These are phyloP conservation scores for Megathymus violae DNA, from an alignment of 1,140 invertebrate genomes.

Conservation along the genomic window DNA sequence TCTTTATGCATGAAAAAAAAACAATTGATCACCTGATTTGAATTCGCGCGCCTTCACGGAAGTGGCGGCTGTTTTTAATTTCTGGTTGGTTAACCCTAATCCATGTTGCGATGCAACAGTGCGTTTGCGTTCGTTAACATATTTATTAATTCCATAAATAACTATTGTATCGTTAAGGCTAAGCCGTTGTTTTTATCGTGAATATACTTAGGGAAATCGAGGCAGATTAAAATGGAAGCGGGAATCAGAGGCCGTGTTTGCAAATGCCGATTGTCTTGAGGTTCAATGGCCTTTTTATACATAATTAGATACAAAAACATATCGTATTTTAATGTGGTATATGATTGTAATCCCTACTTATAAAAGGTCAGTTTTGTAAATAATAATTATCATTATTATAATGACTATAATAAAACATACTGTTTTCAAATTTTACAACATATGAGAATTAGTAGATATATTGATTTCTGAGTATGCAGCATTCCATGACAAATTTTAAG, in stretches of 20 bases:
- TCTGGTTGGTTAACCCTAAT: slow-evolving; percentile 53
- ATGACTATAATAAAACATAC: too few relatives aligned
- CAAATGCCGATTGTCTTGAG: not conserved
- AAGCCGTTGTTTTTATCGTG: slow-evolving; percentile 9
- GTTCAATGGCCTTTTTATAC: not conserved
- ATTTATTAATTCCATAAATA: slow-evolving; percentile 49
- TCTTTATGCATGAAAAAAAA: not conserved
- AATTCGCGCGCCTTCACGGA: slow-evolving; percentile 15
- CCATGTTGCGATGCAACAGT: slow-evolving; percentile 34
- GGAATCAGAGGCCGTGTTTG: slow-evolving; percentile 1
- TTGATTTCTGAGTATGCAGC: too few relatives aligned
- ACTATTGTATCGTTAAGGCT: slow-evolving; percentile 7
- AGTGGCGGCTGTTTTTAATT: slow-evolving; percentile 39
- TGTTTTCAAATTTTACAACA: too few relatives aligned
- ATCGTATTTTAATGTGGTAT: not conserved
- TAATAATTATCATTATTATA: too few relatives aligned
- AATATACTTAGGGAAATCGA: slow-evolving; percentile 15
- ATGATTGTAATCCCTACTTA: not conserved
- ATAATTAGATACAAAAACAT: not conserved
- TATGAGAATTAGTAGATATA: too few relatives aligned
- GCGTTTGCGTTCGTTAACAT: slow-evolving; percentile 43
- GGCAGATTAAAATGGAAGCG: slow-evolving; percentile 10
- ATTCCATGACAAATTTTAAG: too few relatives aligned
- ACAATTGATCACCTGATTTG: slow-evolving; percentile 30
- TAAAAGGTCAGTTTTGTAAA: too few relatives aligned